Conservation (phyloP, 2,113 vertebrate species). For the Bujurquina vittata region DNA sequence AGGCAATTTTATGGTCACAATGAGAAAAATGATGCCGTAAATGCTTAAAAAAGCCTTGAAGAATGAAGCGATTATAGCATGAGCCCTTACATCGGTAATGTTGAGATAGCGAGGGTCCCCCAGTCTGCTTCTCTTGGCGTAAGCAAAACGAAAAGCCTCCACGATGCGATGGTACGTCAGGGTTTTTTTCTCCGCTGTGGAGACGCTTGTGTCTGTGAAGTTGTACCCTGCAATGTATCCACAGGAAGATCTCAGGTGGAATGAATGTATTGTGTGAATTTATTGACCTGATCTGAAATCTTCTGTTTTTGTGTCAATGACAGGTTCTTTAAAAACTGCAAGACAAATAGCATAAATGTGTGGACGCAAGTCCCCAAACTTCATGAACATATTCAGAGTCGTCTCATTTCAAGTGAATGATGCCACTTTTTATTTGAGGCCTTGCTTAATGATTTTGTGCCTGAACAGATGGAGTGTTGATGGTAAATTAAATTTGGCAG, state of each 20-base stretch:
- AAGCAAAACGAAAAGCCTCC: slow-evolving; percentile 96
- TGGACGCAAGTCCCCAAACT: background rate
- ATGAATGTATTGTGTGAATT: slow-evolving; percentile 4
- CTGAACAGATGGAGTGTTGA: slow-evolving; percentile 43
- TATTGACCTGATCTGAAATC: background rate
- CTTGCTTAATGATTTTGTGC: slow-evolving; percentile 18
- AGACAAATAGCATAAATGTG: background rate
- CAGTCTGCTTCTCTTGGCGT: slow-evolving; percentile 91
- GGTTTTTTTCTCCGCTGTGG: slow-evolving; percentile 81
- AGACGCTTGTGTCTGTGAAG: slow-evolving; percentile 86
- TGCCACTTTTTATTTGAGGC: slow-evolving; percentile 29
- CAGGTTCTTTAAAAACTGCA: background rate
- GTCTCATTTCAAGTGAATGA: slow-evolving; percentile 18
- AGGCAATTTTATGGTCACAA: background rate
- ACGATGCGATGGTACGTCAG: slow-evolving; percentile 94
- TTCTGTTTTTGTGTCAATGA: slow-evolving; percentile 1
- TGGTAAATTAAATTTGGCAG: slow-evolving; percentile 43
- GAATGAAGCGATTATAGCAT: background rate
- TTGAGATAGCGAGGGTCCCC: slow-evolving; percentile 91
- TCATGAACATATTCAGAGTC: slow-evolving; percentile 16
- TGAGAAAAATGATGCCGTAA: background rate
- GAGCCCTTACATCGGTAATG: slow-evolving; percentile 84
- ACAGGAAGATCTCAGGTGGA: slow-evolving; percentile 25
- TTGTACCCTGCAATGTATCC: slow-evolving; percentile 85
- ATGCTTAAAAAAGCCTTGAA: background rate